These are phyloP conservation scores for Bombus affinis DNA, from an alignment of 1,140 invertebrate genomes.

Conservation along the genomic window DNA sequence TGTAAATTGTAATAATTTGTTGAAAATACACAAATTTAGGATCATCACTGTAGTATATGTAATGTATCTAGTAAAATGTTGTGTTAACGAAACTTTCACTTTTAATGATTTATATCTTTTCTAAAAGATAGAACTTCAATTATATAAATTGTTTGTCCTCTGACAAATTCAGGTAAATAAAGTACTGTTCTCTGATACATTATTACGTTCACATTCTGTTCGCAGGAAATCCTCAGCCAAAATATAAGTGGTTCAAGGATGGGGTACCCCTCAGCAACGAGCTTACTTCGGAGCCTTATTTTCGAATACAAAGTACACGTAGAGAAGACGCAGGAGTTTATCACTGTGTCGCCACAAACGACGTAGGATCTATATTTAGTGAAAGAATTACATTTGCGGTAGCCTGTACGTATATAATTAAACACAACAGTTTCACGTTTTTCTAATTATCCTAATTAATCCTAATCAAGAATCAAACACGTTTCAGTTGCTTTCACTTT, in stretches of 20 bases:
- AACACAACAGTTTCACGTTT: neutral
- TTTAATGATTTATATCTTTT: no score
- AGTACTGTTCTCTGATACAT: neutral
- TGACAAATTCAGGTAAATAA: neutral
- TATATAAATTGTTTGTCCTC: neutral
- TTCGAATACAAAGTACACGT: constrained; percentile 90
- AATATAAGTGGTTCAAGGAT: constrained; percentile 95
- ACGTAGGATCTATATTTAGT: constrained; percentile 94
- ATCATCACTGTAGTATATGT: neutral
- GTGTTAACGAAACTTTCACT: no score
- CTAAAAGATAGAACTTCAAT: neutral
- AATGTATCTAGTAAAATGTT: neutral
- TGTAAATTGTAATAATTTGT: neutral
- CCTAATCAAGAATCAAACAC: no score
- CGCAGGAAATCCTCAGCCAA: constrained; percentile 92
- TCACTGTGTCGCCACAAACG: constrained; percentile 94
- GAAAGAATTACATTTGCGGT: constrained; percentile 93
- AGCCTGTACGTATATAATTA: constrained; percentile 86
- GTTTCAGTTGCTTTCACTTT: neutral
- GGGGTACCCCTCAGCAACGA: constrained; percentile 89
- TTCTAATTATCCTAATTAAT: neutral
- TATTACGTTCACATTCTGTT: neutral
- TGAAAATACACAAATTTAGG: neutral
- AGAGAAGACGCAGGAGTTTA: constrained; percentile 93
- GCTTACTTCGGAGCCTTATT: constrained; percentile 88